Conservation (phyloP, 2,113 vertebrate genomes). For the Hippolais icterina region DNA sequence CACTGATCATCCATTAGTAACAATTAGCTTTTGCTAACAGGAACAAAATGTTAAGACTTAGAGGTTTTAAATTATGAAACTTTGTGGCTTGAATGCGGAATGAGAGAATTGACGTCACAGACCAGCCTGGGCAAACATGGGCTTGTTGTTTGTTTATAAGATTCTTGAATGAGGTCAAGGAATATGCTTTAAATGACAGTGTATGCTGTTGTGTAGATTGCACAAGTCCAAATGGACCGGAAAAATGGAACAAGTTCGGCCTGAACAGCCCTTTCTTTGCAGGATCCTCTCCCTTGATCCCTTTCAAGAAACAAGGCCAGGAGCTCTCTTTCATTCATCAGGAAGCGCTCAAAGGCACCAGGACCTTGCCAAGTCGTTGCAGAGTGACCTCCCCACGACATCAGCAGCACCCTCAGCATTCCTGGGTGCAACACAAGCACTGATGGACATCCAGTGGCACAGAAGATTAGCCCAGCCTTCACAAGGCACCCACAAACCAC, state of each 20-base stretch:
- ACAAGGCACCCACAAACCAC: background rate
- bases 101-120: background rate
- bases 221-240: background rate
- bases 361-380: rapidly evolving
- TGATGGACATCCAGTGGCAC: background rate
- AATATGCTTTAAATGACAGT: background rate
- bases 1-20: background rate
- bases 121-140: rapidly evolving
- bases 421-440: background rate
- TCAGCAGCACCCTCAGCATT: background rate
- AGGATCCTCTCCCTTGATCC: background rate
- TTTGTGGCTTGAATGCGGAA: background rate
- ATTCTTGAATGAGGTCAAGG: background rate
- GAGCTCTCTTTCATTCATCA: background rate
- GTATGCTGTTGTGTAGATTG: too few relatives aligned
- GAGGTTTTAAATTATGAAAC: background rate
- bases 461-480: background rate
- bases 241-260: background rate
- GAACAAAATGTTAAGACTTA: background rate
- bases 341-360: rapidly evolving
- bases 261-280: background rate
- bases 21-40: background rate
- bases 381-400: too few relatives aligned
- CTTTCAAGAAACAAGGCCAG: background rate
- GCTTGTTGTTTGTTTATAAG: too few relatives aligned